Evolutionary conservation across 1,140 invertebrate genomes (phyloP).

Genomic region (Caenorhabditis latens): DNA sequence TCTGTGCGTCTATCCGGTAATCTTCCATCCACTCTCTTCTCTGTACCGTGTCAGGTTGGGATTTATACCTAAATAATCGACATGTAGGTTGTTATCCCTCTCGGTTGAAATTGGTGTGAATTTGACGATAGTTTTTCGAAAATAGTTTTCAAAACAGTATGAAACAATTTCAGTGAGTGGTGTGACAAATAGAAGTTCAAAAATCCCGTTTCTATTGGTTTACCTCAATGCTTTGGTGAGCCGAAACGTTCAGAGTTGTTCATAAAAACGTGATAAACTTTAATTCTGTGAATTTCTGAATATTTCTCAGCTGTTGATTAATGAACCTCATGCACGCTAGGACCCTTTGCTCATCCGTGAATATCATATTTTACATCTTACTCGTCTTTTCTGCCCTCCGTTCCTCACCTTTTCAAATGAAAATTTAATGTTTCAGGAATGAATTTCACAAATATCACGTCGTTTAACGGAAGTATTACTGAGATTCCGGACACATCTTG

Average conservation of each 20-base stretch:
- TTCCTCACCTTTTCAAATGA: not conserved
- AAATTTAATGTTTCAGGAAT: not conserved
- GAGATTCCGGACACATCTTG: slow-evolving; percentile 9
- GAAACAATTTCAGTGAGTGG: not conserved
- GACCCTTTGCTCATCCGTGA: not conserved
- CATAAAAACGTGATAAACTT: not conserved
- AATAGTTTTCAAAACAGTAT: not conserved
- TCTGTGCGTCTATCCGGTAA: slow-evolving; percentile 50
- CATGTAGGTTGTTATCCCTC: slow-evolving; percentile 9
- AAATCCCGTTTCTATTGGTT: too few relatives aligned
- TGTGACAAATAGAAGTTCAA: not conserved
- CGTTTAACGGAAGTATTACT: not conserved
- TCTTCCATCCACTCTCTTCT: not conserved
- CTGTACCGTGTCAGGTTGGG: slow-evolving; percentile 33
- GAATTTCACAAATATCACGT: slow-evolving; percentile 50
- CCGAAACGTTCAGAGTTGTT: not conserved
- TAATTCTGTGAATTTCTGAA: not conserved
- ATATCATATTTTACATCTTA: not conserved
- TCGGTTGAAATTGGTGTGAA: not conserved
- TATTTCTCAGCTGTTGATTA: not conserved
- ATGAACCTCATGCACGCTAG: slow-evolving; percentile 26
- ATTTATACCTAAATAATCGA: not conserved
- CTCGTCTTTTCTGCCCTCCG: not conserved
- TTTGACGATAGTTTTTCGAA: not conserved
- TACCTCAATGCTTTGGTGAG: too few relatives aligned